Evolutionary conservation across 2,888 invertebrate species (phyloP).

Genomic region (Thalpophila matura): DNA sequence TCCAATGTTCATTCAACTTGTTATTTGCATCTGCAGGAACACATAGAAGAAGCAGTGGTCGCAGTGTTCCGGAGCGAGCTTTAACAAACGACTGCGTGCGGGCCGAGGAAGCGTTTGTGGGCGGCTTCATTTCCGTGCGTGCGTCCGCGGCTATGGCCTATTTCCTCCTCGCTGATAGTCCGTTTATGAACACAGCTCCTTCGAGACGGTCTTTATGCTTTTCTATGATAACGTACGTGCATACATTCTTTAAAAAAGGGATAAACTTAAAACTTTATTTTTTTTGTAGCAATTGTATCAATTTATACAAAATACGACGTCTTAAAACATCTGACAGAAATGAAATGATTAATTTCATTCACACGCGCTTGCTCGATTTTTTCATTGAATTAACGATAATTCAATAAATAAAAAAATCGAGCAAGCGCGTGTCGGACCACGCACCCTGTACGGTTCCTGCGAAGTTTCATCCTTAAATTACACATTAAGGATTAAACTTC

Average conservation of each 20-base stretch:
- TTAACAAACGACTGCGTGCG: conserved; percentile 66
- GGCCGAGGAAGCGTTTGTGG: conserved; percentile 71
- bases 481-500: too few relatives aligned
- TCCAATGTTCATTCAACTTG: conserved; percentile 7
- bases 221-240: conserved; percentile 16
- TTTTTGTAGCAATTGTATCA: too few relatives aligned
- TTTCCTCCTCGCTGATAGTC: conserved; percentile 76
- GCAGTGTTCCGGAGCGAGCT: conserved; percentile 43
- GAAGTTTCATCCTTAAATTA: too few relatives aligned
- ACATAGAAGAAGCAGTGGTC: conserved; percentile 30
- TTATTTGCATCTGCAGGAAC: conserved; percentile 12
- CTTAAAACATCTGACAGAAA: too few relatives aligned
- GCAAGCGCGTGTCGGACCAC: too few relatives aligned
- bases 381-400: too few relatives aligned
- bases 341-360: too few relatives aligned
- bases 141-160: conserved; percentile 71
- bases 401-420: too few relatives aligned
- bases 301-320: too few relatives aligned
- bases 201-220: conserved; percentile 22
- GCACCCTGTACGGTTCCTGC: too few relatives aligned
- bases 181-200: conserved; percentile 69
- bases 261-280: too few relatives aligned
- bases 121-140: conserved; percentile 81
- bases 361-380: too few relatives aligned
- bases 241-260: neutral